Conservation (phyloP, 2,888 invertebrate species). For the Aleiodes leptofemur region DNA sequence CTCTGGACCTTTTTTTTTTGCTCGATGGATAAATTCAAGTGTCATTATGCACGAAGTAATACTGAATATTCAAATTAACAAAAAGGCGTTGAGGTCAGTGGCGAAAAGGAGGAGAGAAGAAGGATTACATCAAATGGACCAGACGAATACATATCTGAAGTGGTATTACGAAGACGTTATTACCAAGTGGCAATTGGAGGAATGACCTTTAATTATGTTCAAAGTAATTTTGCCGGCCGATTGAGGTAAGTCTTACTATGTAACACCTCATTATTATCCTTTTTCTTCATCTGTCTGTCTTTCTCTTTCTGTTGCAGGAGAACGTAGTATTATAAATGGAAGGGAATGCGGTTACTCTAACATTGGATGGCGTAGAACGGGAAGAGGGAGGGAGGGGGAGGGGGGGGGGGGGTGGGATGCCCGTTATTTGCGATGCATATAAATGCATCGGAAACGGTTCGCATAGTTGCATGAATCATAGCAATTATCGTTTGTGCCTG, state of each 20-base stretch:
- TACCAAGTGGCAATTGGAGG: neutral
- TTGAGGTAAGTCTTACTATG: neutral
- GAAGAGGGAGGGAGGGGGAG: constrained; percentile 48
- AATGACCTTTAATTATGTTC: constrained; percentile 4
- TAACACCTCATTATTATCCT: neutral
- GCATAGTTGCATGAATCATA: constrained; percentile 70
- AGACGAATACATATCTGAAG: neutral
- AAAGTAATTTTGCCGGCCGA: neutral
- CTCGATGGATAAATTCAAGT: constrained; percentile 43
- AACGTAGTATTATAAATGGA: constrained; percentile 59
- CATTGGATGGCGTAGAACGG: constrained; percentile 47
- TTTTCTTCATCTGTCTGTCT: too few species aligned
- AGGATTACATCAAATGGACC: neutral
- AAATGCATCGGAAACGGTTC: constrained; percentile 67
- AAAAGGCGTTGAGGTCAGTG: neutral
- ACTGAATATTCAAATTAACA: constrained; percentile 27
- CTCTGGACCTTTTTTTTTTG: neutral
- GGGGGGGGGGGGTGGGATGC: constrained; percentile 56
- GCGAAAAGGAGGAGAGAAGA: neutral
- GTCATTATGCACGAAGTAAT: constrained; percentile 10
- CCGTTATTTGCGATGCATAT: constrained; percentile 65
- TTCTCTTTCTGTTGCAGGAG: neutral
- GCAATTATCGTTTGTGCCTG: constrained; percentile 68
- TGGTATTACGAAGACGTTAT: neutral
- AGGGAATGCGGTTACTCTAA: constrained; percentile 65